Evolutionary conservation across 1,140 invertebrate species (phyloP).

Genomic region (Formica selysi): DNA sequence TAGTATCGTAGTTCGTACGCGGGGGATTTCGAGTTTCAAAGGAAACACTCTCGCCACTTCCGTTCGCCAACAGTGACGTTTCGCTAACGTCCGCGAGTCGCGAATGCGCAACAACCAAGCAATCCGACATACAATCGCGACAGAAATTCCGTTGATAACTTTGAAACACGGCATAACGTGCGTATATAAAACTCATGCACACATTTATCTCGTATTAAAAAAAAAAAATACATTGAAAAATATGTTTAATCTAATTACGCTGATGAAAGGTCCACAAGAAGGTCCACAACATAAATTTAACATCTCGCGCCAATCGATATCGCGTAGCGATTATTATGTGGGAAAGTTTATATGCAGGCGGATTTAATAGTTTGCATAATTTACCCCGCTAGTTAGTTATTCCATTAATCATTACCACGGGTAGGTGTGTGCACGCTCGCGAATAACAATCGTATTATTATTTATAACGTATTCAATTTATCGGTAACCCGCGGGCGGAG

Average conservation of each 20-base stretch:
- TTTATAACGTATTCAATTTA: constrained; percentile 73
- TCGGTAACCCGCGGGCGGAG: constrained; percentile 64
- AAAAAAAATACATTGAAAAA: too few relatives aligned
- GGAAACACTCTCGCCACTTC: constrained; percentile 45
- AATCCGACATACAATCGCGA: neutral
- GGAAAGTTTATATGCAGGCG: constrained; percentile 71
- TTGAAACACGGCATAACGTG: neutral
- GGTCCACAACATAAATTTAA: constrained; percentile 62
- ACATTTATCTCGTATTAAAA: too few relatives aligned
- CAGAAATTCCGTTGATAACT: constrained; percentile 12
- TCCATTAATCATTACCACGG: constrained; percentile 72
- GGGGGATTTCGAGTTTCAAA: constrained; percentile 63
- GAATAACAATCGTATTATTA: constrained; percentile 74
- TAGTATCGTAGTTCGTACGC: constrained; percentile 57
- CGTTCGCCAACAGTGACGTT: constrained; percentile 20
- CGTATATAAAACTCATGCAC: neutral
- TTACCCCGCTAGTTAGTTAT: constrained; percentile 73
- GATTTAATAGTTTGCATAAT: constrained; percentile 78
- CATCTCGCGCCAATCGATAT: constrained; percentile 61
- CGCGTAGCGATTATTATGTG: constrained; percentile 72
- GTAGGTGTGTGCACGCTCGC: constrained; percentile 65
- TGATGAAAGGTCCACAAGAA: constrained; percentile 2
- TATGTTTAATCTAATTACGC: constrained; percentile 22
- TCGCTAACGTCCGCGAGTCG: neutral
- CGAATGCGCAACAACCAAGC: neutral